Conservation (phyloP, 1,140 invertebrate species). For the Eciton burchellii region DNA sequence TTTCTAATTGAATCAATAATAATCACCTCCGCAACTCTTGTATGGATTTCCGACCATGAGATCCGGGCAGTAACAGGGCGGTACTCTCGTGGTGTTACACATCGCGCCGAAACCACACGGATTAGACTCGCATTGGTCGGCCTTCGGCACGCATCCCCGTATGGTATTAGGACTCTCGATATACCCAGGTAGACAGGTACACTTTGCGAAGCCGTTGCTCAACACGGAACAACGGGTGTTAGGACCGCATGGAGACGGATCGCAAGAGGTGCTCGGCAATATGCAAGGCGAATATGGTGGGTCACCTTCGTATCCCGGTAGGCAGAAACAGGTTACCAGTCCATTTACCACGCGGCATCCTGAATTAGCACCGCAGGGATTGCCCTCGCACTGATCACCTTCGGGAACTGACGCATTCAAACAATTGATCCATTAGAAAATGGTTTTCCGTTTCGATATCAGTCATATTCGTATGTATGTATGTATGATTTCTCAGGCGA, state of each 20-base stretch:
- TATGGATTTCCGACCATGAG: constrained; percentile 92
- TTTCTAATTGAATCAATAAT: neutral
- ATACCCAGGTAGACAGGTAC: constrained; percentile 93
- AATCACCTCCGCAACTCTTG: constrained; percentile 88
- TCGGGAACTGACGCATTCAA: constrained; percentile 90
- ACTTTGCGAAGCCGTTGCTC: constrained; percentile 94
- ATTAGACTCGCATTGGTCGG: constrained; percentile 93
- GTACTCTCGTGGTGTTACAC: constrained; percentile 91
- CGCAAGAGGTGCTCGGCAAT: constrained; percentile 91
- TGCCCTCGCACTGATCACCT: constrained; percentile 93
- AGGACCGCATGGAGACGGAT: constrained; percentile 94
- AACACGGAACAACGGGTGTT: constrained; percentile 94
- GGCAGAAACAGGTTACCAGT: constrained; percentile 92
- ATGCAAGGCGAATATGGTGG: constrained; percentile 90
- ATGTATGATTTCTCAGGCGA: too few species aligned
- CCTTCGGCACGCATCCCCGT: constrained; percentile 91
- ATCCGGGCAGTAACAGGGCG: constrained; percentile 93
- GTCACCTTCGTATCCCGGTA: constrained; percentile 95
- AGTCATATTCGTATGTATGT: neutral
- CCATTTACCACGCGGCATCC: constrained; percentile 91
- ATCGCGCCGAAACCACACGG: constrained; percentile 92
- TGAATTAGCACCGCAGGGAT: constrained; percentile 93
- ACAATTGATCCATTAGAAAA: constrained; percentile 15
- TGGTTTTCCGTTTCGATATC: neutral
- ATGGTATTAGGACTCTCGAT: constrained; percentile 95